Percentiles rank a stretch among this genome's conserved stretches.
phyloP scores from a whole-genome alignment of 2,888 invertebrate genomes.

The Tenthredo distinguenda region DNA sequence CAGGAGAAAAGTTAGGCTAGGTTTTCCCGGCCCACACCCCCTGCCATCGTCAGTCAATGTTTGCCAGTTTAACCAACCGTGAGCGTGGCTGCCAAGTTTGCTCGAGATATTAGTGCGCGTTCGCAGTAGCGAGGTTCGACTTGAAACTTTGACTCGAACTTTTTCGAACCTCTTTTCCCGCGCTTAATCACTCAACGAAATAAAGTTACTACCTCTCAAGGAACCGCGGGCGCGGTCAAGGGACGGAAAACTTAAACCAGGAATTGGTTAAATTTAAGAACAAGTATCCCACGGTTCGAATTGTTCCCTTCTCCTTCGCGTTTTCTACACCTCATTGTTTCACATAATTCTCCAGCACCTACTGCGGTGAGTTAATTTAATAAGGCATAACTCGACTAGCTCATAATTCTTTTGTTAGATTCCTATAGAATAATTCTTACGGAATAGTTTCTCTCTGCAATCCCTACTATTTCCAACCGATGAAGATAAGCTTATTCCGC shows the following conservation, averaged over 20 bases:
- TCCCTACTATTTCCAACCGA: background rate
- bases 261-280: background rate
- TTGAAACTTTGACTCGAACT: slow-evolving; percentile 59
- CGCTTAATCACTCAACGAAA: slow-evolving; percentile 45
- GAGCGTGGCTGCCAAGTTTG: slow-evolving; percentile 67
- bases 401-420: background rate
- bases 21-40: slow-evolving; percentile 25
- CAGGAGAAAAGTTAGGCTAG: slow-evolving; percentile 50
- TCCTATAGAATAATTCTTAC: background rate
- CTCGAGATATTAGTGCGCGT: slow-evolving; percentile 69
- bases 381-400: background rate
- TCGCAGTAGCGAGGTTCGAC: slow-evolving; percentile 60
- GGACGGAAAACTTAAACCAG: background rate
- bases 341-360: background rate
- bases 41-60: slow-evolving; percentile 70
- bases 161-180: slow-evolving; percentile 64
- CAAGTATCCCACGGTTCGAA: background rate
- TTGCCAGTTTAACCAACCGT: slow-evolving; percentile 74
- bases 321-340: background rate
- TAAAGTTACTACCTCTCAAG: slow-evolving; percentile 29
- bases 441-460: background rate
- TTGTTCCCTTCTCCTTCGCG: background rate
- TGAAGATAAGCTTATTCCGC: slow-evolving; percentile 28
- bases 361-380: background rate
- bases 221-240: background rate